These are phyloP conservation scores for Macaca nemestrina DNA, from an alignment of 2,113 vertebrate genomes.

Conservation along the genomic window DNA sequence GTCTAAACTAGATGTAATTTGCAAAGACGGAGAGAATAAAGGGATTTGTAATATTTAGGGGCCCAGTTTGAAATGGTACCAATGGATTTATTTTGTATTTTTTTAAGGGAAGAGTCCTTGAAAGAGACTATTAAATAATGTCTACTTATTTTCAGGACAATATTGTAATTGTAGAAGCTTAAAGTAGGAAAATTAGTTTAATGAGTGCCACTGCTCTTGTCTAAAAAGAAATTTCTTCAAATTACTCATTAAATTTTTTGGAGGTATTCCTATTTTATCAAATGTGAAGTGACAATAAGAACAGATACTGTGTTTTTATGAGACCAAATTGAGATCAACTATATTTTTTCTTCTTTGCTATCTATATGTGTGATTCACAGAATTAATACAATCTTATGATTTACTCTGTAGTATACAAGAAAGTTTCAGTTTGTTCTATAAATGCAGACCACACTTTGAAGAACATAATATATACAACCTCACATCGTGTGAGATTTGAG, in stretches of 20 bases:
- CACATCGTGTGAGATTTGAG: neutral
- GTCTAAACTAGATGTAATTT: neutral
- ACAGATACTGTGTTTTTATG: neutral
- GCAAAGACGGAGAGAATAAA: neutral
- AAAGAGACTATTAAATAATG: slow-evolving; percentile 15
- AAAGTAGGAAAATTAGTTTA: slow-evolving; percentile 16
- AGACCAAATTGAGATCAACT: neutral
- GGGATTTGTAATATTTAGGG: neutral
- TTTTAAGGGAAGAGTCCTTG: neutral
- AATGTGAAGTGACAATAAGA: neutral
- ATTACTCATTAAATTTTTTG: neutral
- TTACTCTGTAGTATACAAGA: neutral
- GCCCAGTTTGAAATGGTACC: neutral
- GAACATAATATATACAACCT: neutral
- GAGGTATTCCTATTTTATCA: neutral
- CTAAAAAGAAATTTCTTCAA: slow-evolving; percentile 52
- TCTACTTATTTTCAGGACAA: neutral
- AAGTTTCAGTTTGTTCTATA: neutral
- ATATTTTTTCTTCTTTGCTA: neutral
- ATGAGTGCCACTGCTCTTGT: neutral
- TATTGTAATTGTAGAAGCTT: slow-evolving; percentile 17
- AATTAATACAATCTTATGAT: neutral
- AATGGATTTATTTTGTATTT: neutral
- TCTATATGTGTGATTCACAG: neutral
- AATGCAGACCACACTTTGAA: neutral